phyloP scores from a whole-genome alignment of 2,888 invertebrate species.

The Amphipyra tragopoginis region DNA sequence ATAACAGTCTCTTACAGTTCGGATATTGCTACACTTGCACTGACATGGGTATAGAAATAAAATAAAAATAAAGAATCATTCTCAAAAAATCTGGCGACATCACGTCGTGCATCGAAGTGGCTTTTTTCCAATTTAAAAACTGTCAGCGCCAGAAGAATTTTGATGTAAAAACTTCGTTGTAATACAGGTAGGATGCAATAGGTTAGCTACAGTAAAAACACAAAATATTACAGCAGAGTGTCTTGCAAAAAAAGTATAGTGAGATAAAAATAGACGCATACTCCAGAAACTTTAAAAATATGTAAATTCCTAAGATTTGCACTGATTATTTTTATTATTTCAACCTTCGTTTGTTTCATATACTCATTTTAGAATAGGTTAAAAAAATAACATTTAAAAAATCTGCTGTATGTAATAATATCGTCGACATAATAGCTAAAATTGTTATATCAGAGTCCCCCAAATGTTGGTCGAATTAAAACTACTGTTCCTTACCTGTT shows the following conservation, averaged over 20 bases:
- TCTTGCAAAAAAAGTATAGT: constrained; percentile 21
- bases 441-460: not conserved
- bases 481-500: constrained; percentile 34
- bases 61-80: constrained; percentile 14
- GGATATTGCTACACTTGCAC: not conserved
- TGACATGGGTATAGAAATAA: constrained; percentile 7
- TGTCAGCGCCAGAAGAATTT: constrained; percentile 57
- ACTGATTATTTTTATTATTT: constrained; percentile 23
- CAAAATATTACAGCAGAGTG: not conserved
- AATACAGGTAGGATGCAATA: constrained; percentile 31
- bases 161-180: constrained; percentile 46
- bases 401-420: no score
- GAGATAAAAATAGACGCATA: constrained; percentile 8
- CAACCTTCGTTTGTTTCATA: not conserved
- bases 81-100: constrained; percentile 31
- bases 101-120: constrained; percentile 43
- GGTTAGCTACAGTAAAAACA: constrained; percentile 20
- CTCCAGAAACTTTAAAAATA: constrained; percentile 17
- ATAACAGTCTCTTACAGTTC: not conserved
- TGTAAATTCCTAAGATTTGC: constrained; percentile 19
- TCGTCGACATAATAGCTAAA: no score
- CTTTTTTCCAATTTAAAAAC: constrained; percentile 58
- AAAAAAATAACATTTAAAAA: no score
- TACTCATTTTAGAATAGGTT: no score
- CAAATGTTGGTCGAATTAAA: not conserved